These are phyloP conservation scores for Calliopsis andreniformis DNA, from an alignment of 1,140 invertebrate genomes.

Conservation along the genomic window DNA sequence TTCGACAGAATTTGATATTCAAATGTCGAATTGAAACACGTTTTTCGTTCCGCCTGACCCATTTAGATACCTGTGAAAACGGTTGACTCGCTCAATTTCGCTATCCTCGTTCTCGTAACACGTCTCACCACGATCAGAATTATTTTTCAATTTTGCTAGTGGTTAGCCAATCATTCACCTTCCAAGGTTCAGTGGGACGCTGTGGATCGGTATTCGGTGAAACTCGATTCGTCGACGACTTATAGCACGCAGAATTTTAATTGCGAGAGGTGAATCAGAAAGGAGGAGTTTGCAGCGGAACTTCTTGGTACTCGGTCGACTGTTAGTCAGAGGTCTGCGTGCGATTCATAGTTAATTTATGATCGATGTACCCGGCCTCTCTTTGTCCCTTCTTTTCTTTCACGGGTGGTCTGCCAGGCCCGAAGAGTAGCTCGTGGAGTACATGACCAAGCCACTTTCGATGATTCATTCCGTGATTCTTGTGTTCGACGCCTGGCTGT, in stretches of 20 bases:
- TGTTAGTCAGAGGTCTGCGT: slow-evolving; percentile 10
- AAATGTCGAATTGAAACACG: neutral
- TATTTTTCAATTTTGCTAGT: slow-evolving; percentile 8
- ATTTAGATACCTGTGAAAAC: neutral
- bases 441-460: slow-evolving; percentile 48
- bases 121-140: neutral
- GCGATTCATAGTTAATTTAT: slow-evolving; percentile 35
- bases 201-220: no score
- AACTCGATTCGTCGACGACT: neutral
- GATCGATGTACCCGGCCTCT: slow-evolving; percentile 45
- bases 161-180: no score
- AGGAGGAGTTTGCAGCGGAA: slow-evolving; percentile 34
- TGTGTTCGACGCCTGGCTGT: slow-evolving; percentile 43
- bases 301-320: neutral
- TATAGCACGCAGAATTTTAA: slow-evolving; percentile 27
- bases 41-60: neutral
- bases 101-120: no score
- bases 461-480: slow-evolving; percentile 51
- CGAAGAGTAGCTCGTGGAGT: slow-evolving; percentile 21
- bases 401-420: slow-evolving; percentile 37
- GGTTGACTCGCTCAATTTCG: neutral
- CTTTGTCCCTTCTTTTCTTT: neutral
- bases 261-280: slow-evolving; percentile 32
- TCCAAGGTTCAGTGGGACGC: no score
- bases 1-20: slow-evolving; percentile 2